These are phyloP conservation scores for Allochrocebus solatus DNA, from an alignment of 2,797 vertebrate species.

Conservation along the genomic window DNA sequence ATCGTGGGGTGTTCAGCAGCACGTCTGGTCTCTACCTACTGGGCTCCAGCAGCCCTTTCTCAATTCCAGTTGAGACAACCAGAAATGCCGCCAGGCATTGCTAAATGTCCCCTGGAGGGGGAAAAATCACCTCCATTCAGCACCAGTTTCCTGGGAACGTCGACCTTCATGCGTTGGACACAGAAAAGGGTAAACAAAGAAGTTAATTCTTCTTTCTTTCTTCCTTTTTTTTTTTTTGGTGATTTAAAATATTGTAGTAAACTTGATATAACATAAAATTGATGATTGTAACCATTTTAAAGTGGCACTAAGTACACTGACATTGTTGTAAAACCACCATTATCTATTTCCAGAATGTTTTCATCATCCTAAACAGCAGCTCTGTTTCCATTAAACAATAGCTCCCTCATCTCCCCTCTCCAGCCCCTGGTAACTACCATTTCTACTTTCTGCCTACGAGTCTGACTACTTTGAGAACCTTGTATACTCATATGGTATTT, in stretches of 20 bases:
- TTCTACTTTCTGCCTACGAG: not conserved
- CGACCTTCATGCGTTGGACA: not conserved
- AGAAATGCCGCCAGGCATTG: rapidly evolving
- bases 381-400: rapidly evolving
- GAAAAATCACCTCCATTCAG: rapidly evolving
- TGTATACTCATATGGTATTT: rapidly evolving
- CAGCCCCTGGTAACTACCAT: rapidly evolving
- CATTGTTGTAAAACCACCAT: rapidly evolving
- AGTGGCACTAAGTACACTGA: not conserved
- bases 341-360: not conserved
- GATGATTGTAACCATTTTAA: not conserved
- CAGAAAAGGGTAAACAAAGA: not conserved
- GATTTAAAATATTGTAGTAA: not conserved
- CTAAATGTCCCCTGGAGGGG: not conserved
- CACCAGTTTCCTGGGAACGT: not conserved
- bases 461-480: rapidly evolving
- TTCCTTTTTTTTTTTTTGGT: not conserved
- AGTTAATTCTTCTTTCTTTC: not conserved
- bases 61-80: not conserved
- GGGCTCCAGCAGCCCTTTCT: not conserved
- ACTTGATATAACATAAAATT: not conserved
- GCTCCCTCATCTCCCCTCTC: not conserved
- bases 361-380: not conserved
- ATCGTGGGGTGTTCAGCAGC: rapidly evolving
- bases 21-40: not conserved